A percentile compares a stretch with the other conserved stretches of the same genome.
phyloP scores from a whole-genome alignment of 2,797 vertebrate genomes.

The Typhlichthys subterraneus region DNA sequence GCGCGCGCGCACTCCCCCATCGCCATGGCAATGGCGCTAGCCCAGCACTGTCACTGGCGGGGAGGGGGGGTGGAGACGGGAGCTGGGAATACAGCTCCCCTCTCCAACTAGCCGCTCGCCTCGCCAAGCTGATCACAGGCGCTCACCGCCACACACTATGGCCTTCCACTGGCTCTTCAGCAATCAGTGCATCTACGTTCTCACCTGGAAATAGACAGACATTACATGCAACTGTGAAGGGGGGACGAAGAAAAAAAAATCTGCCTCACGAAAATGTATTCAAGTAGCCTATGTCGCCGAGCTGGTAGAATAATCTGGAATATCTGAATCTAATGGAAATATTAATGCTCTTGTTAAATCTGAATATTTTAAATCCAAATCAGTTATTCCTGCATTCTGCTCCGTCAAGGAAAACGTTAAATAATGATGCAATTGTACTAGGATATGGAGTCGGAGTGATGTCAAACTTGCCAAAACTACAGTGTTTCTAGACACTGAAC shows the following conservation, averaged over 20 bases:
- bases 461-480: too few relatives aligned
- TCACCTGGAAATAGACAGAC: conserved; percentile 53
- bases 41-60: conserved; percentile 81
- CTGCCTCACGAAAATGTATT: conserved; percentile 52
- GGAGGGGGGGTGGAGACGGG: conserved; percentile 53
- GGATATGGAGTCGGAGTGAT: too few relatives aligned
- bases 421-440: too few relatives aligned
- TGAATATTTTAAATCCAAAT: too few relatives aligned
- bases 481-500: too few relatives aligned
- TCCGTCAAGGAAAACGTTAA: too few relatives aligned
- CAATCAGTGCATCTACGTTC: conserved; percentile 58
- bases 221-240: conserved; percentile 27
- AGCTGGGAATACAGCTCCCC: conserved; percentile 64
- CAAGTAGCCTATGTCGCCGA: conserved; percentile 33
- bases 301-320: conserved; percentile 4
- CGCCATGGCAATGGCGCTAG: conserved; percentile 83
- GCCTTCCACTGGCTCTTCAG: conserved; percentile 45
- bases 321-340: too few relatives aligned
- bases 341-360: too few relatives aligned
- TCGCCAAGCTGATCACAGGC: conserved; percentile 74
- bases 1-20: conserved; percentile 56
- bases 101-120: conserved; percentile 40
- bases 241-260: conserved; percentile 14
- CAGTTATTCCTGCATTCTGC: too few relatives aligned
- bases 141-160: conserved; percentile 59